Percentiles rank a stretch among this genome's conserved stretches.
Conservation (phyloP, 2,113 vertebrate genomes). For the Spizaetus ornatus region DNA sequence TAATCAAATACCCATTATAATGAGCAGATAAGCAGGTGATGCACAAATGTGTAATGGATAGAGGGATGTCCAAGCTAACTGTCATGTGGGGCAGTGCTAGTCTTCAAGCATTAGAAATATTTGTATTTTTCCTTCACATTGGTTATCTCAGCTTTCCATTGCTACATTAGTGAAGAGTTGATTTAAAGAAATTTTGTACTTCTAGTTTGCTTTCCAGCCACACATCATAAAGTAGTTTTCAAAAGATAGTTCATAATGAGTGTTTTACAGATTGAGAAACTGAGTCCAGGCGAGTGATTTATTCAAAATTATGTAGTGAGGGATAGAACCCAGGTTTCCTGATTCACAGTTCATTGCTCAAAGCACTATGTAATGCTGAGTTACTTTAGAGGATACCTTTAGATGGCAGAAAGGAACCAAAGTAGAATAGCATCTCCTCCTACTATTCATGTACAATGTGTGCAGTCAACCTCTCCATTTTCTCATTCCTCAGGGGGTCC, state of each 20-base stretch:
- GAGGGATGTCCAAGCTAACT: not conserved
- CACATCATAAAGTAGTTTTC: not conserved
- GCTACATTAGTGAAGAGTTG: not conserved
- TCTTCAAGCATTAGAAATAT: not conserved
- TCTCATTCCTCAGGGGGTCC: constrained; percentile 65
- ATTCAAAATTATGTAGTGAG: constrained; percentile 7
- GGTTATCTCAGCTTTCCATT: not conserved
- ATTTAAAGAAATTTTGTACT: constrained; percentile 3
- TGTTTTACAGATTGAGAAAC: constrained; percentile 20
- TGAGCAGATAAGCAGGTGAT: not conserved
- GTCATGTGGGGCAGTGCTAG: not conserved
- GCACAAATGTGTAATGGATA: not conserved
- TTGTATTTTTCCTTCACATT: not conserved
- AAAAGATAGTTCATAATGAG: not conserved
- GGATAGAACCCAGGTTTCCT: constrained; percentile 22
- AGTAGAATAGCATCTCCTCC: constrained; percentile 40
- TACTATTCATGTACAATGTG: constrained; percentile 49
- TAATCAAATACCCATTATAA: not conserved
- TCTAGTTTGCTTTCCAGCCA: not conserved
- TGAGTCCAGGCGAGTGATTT: not conserved
- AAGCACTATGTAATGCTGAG: constrained; percentile 6
- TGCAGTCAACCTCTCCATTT: constrained; percentile 55
- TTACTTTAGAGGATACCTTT: constrained; percentile 59
- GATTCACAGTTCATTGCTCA: constrained; percentile 26
- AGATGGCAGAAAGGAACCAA: constrained; percentile 58